Evolutionary conservation across 1,140 invertebrate species (phyloP).

Genomic region (Drosophila persimilis): DNA sequence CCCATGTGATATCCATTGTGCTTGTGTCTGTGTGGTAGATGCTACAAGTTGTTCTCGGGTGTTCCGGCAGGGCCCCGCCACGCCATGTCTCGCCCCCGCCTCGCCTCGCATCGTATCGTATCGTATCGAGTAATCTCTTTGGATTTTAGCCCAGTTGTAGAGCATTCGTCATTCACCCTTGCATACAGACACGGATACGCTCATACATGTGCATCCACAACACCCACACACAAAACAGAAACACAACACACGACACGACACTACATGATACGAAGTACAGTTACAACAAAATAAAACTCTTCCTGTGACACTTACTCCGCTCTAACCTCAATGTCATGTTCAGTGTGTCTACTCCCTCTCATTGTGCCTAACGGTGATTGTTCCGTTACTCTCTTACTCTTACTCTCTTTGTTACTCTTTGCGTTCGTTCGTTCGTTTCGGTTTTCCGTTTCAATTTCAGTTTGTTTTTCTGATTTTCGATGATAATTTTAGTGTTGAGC

Average conservation of each 20-base stretch:
- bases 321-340: slow-evolving; percentile 68
- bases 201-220: slow-evolving; percentile 24
- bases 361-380: slow-evolving; percentile 72
- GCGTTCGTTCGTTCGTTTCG: slow-evolving; percentile 25
- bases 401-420: slow-evolving; percentile 8
- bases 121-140: slow-evolving; percentile 37
- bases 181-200: slow-evolving; percentile 35
- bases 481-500: slow-evolving; percentile 56
- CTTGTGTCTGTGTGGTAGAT: slow-evolving; percentile 78
- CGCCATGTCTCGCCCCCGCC: too few species aligned
- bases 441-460: slow-evolving; percentile 42
- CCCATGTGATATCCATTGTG: slow-evolving; percentile 67
- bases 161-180: slow-evolving; percentile 55
- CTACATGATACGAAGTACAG: slow-evolving; percentile 33
- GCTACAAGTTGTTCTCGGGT: slow-evolving; percentile 45
- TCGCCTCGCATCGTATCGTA: slow-evolving; percentile 38
- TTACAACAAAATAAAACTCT: slow-evolving; percentile 42
- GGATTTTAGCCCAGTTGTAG: slow-evolving; percentile 47
- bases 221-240: slow-evolving; percentile 33
- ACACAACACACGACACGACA: slow-evolving; percentile 23
- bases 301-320: slow-evolving; percentile 44
- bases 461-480: slow-evolving; percentile 42
- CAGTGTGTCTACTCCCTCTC: slow-evolving; percentile 35
- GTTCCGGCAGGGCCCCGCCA: slow-evolving; percentile 28
- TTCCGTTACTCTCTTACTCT: slow-evolving; percentile 34